Conservation (phyloP, 1,140 invertebrate genomes). For the Coptotermes formosanus region DNA sequence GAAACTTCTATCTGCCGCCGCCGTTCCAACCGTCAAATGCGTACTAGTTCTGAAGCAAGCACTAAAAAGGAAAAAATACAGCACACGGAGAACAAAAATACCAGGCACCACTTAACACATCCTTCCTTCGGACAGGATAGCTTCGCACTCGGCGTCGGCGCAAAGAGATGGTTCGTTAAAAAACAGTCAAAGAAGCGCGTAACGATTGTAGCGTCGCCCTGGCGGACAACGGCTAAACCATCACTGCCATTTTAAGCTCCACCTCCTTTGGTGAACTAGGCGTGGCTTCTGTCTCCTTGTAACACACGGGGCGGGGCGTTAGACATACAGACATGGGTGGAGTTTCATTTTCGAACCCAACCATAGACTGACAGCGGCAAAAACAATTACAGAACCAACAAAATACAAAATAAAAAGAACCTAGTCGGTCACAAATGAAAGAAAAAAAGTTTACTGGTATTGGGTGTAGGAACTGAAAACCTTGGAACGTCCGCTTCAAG, state of each 20-base stretch:
- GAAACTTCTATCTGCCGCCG: neutral
- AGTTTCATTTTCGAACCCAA: constrained; percentile 16
- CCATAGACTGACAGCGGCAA: neutral
- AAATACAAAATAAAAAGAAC: neutral
- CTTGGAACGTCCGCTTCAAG: neutral
- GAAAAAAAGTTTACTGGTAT: neutral
- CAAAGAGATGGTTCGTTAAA: constrained; percentile 16
- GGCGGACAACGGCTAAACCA: neutral
- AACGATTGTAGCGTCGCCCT: constrained; percentile 4
- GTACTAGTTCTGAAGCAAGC: neutral
- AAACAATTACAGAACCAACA: neutral
- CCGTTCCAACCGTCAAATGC: neutral
- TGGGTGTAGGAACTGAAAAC: neutral
- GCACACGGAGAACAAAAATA: neutral
- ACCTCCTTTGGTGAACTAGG: neutral
- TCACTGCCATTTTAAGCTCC: neutral
- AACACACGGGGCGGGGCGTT: neutral
- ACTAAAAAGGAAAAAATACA: neutral
- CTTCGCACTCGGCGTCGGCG: neutral
- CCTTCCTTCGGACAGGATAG: neutral
- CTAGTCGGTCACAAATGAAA: neutral
- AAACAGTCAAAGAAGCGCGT: constrained; percentile 13
- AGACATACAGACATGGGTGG: neutral
- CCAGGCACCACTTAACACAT: neutral
- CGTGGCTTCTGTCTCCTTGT: neutral